Percentiles rank a stretch among this genome's conserved stretches.
These are phyloP conservation scores for Phrixothrix hirtus DNA, from an alignment of 2,888 invertebrate species.

Conservation along the genomic window DNA sequence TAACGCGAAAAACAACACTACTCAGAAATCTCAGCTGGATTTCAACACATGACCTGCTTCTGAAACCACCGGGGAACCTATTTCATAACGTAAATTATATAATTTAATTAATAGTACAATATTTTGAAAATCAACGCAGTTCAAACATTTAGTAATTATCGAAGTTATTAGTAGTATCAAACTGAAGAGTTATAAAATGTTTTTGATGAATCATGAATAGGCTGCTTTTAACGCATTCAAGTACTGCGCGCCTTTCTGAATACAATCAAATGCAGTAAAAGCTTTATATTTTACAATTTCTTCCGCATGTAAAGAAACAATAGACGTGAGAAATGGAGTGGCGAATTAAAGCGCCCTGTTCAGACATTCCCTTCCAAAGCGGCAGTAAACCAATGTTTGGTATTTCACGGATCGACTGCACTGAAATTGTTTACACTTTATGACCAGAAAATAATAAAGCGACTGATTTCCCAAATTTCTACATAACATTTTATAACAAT, in stretches of 20 bases:
- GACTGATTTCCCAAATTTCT: too few relatives aligned
- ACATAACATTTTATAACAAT: too few relatives aligned
- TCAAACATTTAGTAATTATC: neutral
- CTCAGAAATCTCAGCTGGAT: slow-evolving; percentile 42
- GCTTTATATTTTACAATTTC: neutral
- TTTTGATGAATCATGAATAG: too few relatives aligned
- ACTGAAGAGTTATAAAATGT: too few relatives aligned
- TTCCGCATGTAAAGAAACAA: neutral
- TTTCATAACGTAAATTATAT: neutral
- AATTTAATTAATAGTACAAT: neutral
- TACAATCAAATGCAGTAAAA: neutral
- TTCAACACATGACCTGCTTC: slow-evolving; percentile 41
- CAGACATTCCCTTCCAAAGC: slow-evolving; percentile 4
- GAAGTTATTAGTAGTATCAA: neutral
- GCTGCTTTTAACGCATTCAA: too few relatives aligned
- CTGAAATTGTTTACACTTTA: slow-evolving; percentile 15
- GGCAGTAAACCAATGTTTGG: slow-evolving; percentile 20
- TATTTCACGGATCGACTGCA: slow-evolving; percentile 18
- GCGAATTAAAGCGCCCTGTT: slow-evolving; percentile 19
- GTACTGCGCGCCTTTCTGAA: too few relatives aligned
- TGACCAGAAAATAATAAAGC: slow-evolving; percentile 16
- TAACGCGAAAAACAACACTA: slow-evolving; percentile 44
- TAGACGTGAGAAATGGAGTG: slow-evolving; percentile 22
- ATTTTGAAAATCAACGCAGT: neutral
- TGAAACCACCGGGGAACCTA: neutral